These are phyloP conservation scores for Chrysoperla carnea DNA, from an alignment of 1,140 invertebrate genomes.

Conservation along the genomic window DNA sequence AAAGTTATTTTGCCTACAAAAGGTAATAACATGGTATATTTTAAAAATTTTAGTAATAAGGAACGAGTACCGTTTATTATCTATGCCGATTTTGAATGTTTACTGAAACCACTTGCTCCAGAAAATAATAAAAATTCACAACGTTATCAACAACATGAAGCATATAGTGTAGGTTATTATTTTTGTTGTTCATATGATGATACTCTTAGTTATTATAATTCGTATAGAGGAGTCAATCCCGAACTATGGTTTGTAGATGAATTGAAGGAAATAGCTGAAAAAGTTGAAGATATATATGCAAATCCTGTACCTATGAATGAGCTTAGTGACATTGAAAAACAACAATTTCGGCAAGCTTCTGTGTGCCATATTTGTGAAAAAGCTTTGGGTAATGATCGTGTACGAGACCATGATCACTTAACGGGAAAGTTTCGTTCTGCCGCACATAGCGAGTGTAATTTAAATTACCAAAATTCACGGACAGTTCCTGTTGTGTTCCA, in stretches of 20 bases:
- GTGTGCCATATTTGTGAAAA: constrained; percentile 5
- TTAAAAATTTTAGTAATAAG: constrained; percentile 15
- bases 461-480: not conserved
- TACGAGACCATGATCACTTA: constrained; percentile 8
- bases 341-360: not conserved
- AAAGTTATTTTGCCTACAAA: constrained; percentile 7
- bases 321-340: not conserved
- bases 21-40: constrained; percentile 10
- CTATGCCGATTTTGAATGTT: constrained; percentile 18
- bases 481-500: constrained; percentile 9
- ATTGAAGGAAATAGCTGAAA: not conserved
- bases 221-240: not conserved
- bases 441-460: constrained; percentile 6
- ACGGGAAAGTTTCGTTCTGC: constrained; percentile 5
- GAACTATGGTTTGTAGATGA: not conserved
- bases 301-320: not conserved
- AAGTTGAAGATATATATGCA: too few relatives aligned
- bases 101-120: constrained; percentile 11
- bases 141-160: constrained; percentile 2
- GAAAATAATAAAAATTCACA: constrained; percentile 5
- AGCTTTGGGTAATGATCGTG: not conserved
- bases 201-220: not conserved
- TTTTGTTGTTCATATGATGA: constrained; percentile 1
- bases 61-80: constrained; percentile 14
- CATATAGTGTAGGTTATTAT: constrained; percentile 1